Evolutionary conservation across 2,797 vertebrate species (phyloP), one percentile per base, ranked within the genome.

Genomic region (Molothrus aeneus): DNA sequence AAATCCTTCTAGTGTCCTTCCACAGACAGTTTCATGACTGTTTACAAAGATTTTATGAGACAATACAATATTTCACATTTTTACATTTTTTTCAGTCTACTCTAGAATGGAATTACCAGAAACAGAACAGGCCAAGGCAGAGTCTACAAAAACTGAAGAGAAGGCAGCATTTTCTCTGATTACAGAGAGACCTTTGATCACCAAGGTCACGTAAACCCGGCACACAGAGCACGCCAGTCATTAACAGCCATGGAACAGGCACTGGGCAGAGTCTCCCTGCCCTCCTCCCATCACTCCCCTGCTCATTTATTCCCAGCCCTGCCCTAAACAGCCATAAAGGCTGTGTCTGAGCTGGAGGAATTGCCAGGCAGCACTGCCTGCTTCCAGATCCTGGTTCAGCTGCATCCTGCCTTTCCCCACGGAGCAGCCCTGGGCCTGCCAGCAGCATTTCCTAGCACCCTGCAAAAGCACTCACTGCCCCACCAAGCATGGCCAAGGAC

Each of bases 401-500:
- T 2, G 0, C 57, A 11, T 3, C 26, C 45, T 60, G 38, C 78
- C 66, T 34, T 34, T 16, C 31, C 66, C 66, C 16, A 2, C 0
- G 0, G 38, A 64, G 68, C 0, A 0, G 31, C 43, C 54, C 10
- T 2, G 36, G 40, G 36, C 11, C 73, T 60, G 70, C 13, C 21
- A 22, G 69, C 60, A 87, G 22, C 42, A 8, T 32, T 24, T 15
- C 42, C 54, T 50, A 34, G 47, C 34, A 3, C 28, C 8, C 38
- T 22, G n/a, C 8, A 32, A 65, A 90, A 70, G 36, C 10, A 68
- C 50, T 57, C 7, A 0, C 50, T 83, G 72, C 73, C 69, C 69
- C 83, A 75, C 57, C 45, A 56, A 45, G 36, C 36, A 11, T 3
- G 36, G 69, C 54, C 63, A 75, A 68, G 19, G 29, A 84, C 60